Evolutionary conservation across 1,140 invertebrate genomes (phyloP).

Genomic region (Alviniconcha marisindica): DNA sequence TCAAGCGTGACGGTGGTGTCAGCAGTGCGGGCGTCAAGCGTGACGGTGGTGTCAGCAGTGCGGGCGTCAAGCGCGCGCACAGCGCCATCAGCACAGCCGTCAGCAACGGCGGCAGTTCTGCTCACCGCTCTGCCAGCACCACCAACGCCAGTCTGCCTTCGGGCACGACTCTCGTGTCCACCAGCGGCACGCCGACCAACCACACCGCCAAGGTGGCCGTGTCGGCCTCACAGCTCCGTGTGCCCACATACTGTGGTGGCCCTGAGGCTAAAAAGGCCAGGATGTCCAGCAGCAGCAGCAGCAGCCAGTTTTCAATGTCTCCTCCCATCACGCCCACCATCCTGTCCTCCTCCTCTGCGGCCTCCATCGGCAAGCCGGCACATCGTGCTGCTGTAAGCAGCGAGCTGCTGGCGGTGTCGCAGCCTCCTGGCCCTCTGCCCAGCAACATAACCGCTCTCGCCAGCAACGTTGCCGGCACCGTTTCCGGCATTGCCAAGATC

Average conservation of each 20-base stretch:
- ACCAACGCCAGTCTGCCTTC: neutral
- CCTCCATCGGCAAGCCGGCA: neutral
- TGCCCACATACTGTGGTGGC: neutral
- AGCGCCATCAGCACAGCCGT: neutral
- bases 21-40: neutral
- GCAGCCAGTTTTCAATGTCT: neutral
- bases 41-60: neutral
- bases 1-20: neutral
- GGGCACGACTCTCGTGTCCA: neutral
- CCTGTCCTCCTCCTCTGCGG: slow-evolving; percentile 20
- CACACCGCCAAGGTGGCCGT: neutral
- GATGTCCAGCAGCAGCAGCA: neutral
- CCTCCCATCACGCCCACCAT: slow-evolving; percentile 29
- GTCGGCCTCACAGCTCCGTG: neutral
- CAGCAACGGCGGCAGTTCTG: neutral
- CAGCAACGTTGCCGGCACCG: neutral
- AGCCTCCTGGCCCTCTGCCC: neutral
- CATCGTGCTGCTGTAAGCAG: neutral
- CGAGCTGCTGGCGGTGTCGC: neutral
- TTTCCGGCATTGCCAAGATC: neutral
- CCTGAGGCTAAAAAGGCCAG: neutral
- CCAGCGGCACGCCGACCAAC: neutral
- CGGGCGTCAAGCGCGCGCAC: slow-evolving; percentile 13
- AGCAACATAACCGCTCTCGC: neutral
- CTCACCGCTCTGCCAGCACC: neutral